Evolutionary conservation across 2,888 invertebrate genomes (phyloP), one percentile per base, ranked within the genome.

Genomic region (Myopa tessellatipennis): DNA sequence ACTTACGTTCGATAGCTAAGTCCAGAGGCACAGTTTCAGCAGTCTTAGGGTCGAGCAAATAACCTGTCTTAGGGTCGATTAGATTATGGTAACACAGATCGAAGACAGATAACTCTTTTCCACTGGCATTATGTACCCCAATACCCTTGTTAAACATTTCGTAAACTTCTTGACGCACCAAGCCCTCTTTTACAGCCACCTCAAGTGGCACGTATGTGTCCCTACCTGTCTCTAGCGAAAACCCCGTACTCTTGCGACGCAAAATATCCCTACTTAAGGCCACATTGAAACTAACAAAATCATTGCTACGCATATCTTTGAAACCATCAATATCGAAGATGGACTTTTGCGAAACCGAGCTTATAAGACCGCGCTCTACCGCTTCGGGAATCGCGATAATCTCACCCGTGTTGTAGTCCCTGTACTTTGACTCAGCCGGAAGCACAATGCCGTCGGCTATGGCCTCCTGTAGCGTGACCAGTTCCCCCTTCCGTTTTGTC

Each of bases 291-390:
- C 95, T 95, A 83, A 97, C 92, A 86, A 94, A 95, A 86, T 95
- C 95, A 58, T 93, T 93, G 72, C 94, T 94, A 84, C 93, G 92
- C 0, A 95, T 93, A 88, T 96, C 95, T 86, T 94, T 94, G 86
- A 97, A 95, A 76, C 95, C 97, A 83, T 97, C 96, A 79, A 98
- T 96, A 88, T 97, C 95, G 87, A 98, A 98, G 83, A 98, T 95
- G 3, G 96, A 95, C 88, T 94, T 94, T 87, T 95, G 94, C 6
- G 94, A 93, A 34, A 97, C 94, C 1, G 96, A 96, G 40, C 95
- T 95, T 78, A 98, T 94, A 68, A 96, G 92, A 81, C 98, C 98
- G 79, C 95, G 93, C 85, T 95, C 94, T 18, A 97, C 96, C 0
- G 98, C 98, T 87, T 98, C 97, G 26, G 93, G 92, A 80, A 98